Evolutionary conservation across 2,888 invertebrate genomes (phyloP), one percentile per base, ranked within the genome.

Genomic region (Hydriomena furcata): DNA sequence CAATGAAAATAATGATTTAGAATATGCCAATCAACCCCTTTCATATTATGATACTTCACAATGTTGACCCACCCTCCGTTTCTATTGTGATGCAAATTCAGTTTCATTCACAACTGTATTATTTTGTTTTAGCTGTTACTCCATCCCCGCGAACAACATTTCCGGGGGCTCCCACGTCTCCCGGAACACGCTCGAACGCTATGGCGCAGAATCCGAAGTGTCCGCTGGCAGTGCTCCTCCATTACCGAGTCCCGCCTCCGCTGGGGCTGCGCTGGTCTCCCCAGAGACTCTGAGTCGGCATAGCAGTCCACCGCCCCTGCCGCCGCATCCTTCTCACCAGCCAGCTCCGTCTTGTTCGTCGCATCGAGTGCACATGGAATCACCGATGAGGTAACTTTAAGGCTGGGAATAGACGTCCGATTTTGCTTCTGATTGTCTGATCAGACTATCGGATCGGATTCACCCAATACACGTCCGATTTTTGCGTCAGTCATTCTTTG

Each of bases 241-340:
- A n/a, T 77, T 95, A 61, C 94, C 95, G 46, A 95, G 95, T 52
- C 95, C 95, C 27, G 94, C 95, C 20, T 94, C 95, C 12, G 93
- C 94, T 35, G 93, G 93, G 51, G 94, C 95, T 51, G 93, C 94
- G 46, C 92, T 95, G 67, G 94, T 95, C 60, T 94, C 95, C 20
- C 94, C 95, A 30, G 94, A 94, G 63, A 92, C 94, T 57, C 92
- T 94, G 71, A 93, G 93, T 77, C 85, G 93, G 57, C 94, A 94
- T 71, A 94, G 94, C 68, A 89, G 89, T 44, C 89, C 89, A 0
- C 89, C 94, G 81, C 78, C 88, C 0, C 65, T 87, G 34, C 87
- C 88, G 0, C 88, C 83, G 73, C 89, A 91, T 49, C 95, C 95
- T 13, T 91, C 92, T 0, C 83, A 82, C 37, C 78, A 68, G 61